Evolutionary conservation across 2,113 vertebrate genomes (phyloP), one percentile per base, ranked within the genome.

Genomic region (Apodemus speciosus): DNA sequence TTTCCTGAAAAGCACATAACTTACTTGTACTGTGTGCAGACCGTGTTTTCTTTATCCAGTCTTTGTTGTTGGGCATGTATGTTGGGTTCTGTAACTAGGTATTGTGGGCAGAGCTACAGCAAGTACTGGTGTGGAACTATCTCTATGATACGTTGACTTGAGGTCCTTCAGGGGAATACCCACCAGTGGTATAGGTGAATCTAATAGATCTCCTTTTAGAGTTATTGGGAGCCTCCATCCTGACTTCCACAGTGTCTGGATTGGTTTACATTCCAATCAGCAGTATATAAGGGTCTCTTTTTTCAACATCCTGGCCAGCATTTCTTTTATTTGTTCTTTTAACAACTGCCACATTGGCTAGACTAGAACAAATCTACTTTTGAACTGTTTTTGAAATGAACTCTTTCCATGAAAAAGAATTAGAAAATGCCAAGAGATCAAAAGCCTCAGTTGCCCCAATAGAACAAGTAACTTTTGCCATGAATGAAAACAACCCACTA

Each of bases 341-440:
- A 69, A 51, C 49, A n/a, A 16, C 21, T 69, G 64, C 64, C 46
- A 38, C 35, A 27, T 21, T 71, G 46, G 35, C 62, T 86, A 14
- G 66, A 20, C 43, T 53, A n/a, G 84, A 32, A 58, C 43, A 43
- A 58, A 38, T 62, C 27, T 66, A 38, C 46, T 9, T 92, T 46
- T 46, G 43, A 46, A 46, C 83, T 85, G 4, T 71, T 75, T 43
- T 80, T 93, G 71, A 80, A 46, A 91, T 66, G 64, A 89, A 64
- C 56, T 83, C 62, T 60, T 80, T 10, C 94, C 72, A 85, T 91
- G 85, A 89, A 49, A 91, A 91, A 71, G 80, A 83, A 56, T 40
- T 53, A 91, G 69, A 85, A 79, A 91, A 49, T 43, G 88, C 25
- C 53, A 92, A 86, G 92, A 96, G 77, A 95, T 58, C 83, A 89